Base-by-base conservation (phyloP, 2,113 vertebrate species). In the Athene cunicularia region DNA sequence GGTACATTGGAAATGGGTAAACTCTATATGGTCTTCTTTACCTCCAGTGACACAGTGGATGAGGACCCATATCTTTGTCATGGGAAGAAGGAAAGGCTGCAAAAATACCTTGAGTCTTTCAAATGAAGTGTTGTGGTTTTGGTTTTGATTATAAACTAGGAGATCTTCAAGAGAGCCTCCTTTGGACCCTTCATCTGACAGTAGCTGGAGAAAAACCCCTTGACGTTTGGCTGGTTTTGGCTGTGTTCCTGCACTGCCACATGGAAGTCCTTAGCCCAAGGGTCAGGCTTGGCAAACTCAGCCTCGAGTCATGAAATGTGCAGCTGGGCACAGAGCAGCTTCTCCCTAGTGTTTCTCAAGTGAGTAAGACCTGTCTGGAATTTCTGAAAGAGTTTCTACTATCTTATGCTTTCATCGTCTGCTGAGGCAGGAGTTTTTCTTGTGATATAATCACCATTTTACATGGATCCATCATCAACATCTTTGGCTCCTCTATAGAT, bases 251-350 rank as follows among this genome's bases (percentile, higher is more conserved):
- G 11, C n/a, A 23, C 64, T 4, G 2, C 18, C 74, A 52, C 13
- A 3, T n/a, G 81, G 53, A 66, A 89, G 2, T 32, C 33, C 49
- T 91, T 53, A 81, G n/a, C n/a, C 26, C 30, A 7, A 13, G 39
- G 64, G 33, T 55, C 6, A 0, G 63, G 9, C 37, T 95, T 90
- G 86, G 35, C 58, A 82, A 83, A 79, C 0, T 1, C 41, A 75
- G 37, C 14, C 47, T 92, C 0, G 0, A 43, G 27, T 15, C 14
- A 8, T 45, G 59, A 68, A 92, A 64, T 30, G 5, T 0, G 0
- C 43, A 27, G 27, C 71, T 43, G n/a, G 43, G 33, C 0, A 8
- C 58, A 17, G 26, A 64, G 49, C 0, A 0, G 37, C 5, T 64
- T 73, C 73, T 70, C 33, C 28, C 7, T 16, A 19, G 17, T 1